A percentile compares a stretch with the other conserved stretches of the same genome.
Evolutionary conservation across 2,113 vertebrate genomes (phyloP).

Genomic region (Lampris megalopsis): DNA sequence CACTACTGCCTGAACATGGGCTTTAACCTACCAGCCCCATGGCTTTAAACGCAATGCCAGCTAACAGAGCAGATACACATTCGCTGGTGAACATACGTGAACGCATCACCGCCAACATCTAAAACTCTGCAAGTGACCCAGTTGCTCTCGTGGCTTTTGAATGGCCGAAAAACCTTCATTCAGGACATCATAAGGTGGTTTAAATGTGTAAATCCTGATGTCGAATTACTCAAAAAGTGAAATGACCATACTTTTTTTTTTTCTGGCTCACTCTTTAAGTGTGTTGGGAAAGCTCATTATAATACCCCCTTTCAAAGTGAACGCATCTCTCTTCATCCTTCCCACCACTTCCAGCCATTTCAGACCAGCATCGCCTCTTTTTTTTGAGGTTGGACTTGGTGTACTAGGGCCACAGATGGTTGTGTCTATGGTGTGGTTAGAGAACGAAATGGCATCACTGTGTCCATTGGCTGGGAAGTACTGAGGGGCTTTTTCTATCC

Average conservation of each 20-base stretch:
- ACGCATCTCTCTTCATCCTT: constrained; percentile 25
- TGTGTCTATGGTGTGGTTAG: constrained; percentile 63
- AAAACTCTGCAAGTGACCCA: constrained; percentile 8
- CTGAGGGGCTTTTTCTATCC: constrained; percentile 72
- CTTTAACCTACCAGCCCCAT: constrained; percentile 1
- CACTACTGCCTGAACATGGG: constrained; percentile 43
- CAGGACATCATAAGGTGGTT: neutral
- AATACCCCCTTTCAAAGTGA: neutral
- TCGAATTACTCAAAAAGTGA: constrained; percentile 22
- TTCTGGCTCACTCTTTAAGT: neutral
- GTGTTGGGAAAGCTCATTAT: neutral
- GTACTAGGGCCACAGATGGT: constrained; percentile 73
- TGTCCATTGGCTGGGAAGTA: constrained; percentile 65
- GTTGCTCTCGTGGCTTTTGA: neutral
- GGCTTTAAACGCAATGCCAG: neutral
- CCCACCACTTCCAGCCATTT: constrained; percentile 49
- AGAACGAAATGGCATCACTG: constrained; percentile 71
- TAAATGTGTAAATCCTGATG: constrained; percentile 13
- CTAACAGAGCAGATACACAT: constrained; percentile 15
- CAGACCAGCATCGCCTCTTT: constrained; percentile 49
- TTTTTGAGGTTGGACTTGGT: constrained; percentile 59
- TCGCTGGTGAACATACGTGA: constrained; percentile 20
- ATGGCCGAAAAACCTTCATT: neutral
- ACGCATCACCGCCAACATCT: neutral
- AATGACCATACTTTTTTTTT: neutral